phyloP scores from a whole-genome alignment of 2,113 vertebrate species.

The Microtus pennsylvanicus region DNA sequence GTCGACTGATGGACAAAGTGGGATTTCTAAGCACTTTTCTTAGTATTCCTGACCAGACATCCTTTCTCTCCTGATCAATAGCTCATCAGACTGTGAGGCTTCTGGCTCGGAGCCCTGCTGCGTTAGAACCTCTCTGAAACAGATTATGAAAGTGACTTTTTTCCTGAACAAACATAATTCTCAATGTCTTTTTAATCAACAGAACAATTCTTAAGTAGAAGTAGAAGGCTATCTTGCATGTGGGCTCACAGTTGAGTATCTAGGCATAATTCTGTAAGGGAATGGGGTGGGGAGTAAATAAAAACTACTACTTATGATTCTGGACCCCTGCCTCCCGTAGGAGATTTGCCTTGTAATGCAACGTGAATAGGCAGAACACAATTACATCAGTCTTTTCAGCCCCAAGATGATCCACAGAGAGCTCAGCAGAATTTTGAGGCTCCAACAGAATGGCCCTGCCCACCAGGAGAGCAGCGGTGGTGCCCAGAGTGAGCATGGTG shows the following conservation, averaged over 20 bases:
- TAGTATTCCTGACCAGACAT: background rate
- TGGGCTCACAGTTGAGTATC: background rate
- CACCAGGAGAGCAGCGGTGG: background rate
- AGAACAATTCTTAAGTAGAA: background rate
- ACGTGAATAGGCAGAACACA: background rate
- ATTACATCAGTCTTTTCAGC: background rate
- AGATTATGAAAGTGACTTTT: conserved; percentile 24
- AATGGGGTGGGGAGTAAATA: too few relatives aligned
- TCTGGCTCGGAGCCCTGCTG: background rate
- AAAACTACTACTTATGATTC: background rate
- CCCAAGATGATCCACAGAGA: background rate
- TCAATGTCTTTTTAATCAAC: conserved; percentile 14
- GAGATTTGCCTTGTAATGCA: background rate
- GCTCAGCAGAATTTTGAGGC: background rate
- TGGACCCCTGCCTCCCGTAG: background rate
- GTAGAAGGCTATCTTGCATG: background rate
- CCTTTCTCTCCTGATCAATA: conserved; percentile 55
- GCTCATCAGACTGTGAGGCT: conserved; percentile 19
- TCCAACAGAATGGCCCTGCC: background rate
- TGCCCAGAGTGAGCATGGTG: background rate
- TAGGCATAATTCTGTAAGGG: background rate
- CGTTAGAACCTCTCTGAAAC: conserved; percentile 24
- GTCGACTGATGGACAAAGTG: conserved; percentile 8
- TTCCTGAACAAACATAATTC: background rate
- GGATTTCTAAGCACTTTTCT: conserved; percentile 24